Evolutionary conservation across 2,888 invertebrate species (phyloP), one percentile per base, ranked within the genome.

Genomic region (Noctua janthe): DNA sequence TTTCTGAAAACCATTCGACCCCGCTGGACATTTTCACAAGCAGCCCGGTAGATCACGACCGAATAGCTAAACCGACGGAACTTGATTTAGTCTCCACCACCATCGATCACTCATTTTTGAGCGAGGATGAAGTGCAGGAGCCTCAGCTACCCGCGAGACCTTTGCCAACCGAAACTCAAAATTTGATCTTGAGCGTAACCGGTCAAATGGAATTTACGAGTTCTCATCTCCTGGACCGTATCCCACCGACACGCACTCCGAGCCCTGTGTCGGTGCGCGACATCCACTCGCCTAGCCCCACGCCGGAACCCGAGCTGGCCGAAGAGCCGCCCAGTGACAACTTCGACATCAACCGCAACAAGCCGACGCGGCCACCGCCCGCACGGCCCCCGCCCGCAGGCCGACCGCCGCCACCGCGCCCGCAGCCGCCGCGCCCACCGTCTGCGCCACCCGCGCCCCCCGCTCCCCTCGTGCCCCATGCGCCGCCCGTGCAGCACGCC

Each of bases 161-260:
- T 8, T 97, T 98, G 43, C 98, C 98, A 0, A 97, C 98, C 85
- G 98, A 98, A 94, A 99, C 99, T 0, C 98, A 99, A 95, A 98
- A 99, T 92, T 96, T 99, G 43, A 98, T 99, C 72, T 97, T 98
- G 88, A 98, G 98, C 56, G 99, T 99, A 1, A 99, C 99, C 62
- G 99, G 98, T 3, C 98, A 98, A 78, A 98, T 99, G 98, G 99
- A 99, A 92, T 98, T 98, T 74, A 98, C 99, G 0, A 99, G 99
- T 89, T 98, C 98, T 7, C 98, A 98, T 92, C 95, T 99, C 76
- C 94, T 99, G 78, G 98, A 99, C 89, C 98, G 99, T 82, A 97
- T 99, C 83, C 98, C 99, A 75, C 98, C 98, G 10, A 99, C 99
- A 0, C 97, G 99, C 87, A 98, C 98, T 1, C 99, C 99, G 0